Conservation (phyloP, 2,888 invertebrate genomes). For the Amphipyra tragopoginis region DNA sequence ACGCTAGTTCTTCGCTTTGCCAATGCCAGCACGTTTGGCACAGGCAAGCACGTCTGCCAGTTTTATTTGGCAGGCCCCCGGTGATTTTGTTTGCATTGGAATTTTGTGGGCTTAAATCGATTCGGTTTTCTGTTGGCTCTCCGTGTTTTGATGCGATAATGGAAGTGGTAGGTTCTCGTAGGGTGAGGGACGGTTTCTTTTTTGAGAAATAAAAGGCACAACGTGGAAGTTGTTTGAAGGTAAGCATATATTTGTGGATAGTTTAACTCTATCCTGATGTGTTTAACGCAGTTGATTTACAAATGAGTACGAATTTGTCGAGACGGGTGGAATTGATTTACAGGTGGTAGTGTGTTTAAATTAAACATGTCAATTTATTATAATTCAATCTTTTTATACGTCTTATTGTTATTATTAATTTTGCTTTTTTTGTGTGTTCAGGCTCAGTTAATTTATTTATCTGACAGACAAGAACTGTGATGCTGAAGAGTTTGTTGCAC, state of each 20-base stretch:
- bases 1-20: conserved; percentile 81
- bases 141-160: conserved; percentile 52
- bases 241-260: not conserved
- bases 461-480: too few species aligned
- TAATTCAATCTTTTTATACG: too few species aligned
- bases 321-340: too few species aligned
- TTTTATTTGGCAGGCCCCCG: conserved; percentile 71
- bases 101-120: conserved; percentile 65
- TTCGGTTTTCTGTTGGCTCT: conserved; percentile 55
- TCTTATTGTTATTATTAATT: too few species aligned
- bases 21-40: conserved; percentile 75
- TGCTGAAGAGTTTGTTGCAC: too few species aligned
- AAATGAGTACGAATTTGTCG: too few species aligned
- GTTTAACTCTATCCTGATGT: not conserved
- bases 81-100: conserved; percentile 68
- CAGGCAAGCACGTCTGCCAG: conserved; percentile 73
- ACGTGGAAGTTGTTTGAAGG: not conserved
- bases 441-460: too few species aligned
- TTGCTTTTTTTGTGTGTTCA: too few species aligned
- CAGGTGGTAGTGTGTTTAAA: too few species aligned
- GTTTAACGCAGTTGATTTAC: too few species aligned
- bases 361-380: too few species aligned
- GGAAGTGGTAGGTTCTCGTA: conserved; percentile 29
- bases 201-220: conserved; percentile 3
- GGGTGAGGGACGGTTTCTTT: not conserved